phyloP scores from a whole-genome alignment of 2,113 vertebrate genomes.

The Himantopus leucocephalus region DNA sequence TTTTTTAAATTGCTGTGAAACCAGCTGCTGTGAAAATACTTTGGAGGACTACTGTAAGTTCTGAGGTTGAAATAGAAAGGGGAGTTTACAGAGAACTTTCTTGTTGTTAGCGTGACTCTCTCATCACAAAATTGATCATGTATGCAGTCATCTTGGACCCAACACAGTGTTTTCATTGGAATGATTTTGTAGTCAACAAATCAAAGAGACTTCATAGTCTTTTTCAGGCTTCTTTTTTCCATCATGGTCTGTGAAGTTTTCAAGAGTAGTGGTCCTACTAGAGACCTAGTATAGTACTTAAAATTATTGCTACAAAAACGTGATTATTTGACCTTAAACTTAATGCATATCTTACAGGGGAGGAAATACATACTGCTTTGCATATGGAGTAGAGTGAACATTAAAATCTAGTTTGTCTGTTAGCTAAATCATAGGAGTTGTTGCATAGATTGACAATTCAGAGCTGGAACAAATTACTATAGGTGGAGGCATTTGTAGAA shows the following conservation, averaged over 20 bases:
- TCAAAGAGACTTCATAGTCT: background rate
- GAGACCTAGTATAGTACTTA: background rate
- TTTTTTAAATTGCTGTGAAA: background rate
- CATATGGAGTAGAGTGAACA: background rate
- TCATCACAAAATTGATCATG: background rate
- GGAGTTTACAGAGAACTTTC: background rate
- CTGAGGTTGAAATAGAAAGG: background rate
- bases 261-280: background rate
- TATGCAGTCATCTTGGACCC: background rate
- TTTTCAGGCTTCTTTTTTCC: background rate
- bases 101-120: background rate
- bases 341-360: background rate
- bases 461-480: background rate
- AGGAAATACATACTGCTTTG: background rate
- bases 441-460: background rate
- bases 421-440: background rate
- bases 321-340: background rate
- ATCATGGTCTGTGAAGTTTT: accelerated
- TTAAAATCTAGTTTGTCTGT: background rate
- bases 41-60: background rate
- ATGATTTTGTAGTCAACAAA: background rate
- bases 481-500: background rate
- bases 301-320: background rate
- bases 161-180: background rate
- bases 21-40: background rate